phyloP scores from a whole-genome alignment of 92 coral and sea anemone genomes.

The Isaurus tuberculatus region DNA sequence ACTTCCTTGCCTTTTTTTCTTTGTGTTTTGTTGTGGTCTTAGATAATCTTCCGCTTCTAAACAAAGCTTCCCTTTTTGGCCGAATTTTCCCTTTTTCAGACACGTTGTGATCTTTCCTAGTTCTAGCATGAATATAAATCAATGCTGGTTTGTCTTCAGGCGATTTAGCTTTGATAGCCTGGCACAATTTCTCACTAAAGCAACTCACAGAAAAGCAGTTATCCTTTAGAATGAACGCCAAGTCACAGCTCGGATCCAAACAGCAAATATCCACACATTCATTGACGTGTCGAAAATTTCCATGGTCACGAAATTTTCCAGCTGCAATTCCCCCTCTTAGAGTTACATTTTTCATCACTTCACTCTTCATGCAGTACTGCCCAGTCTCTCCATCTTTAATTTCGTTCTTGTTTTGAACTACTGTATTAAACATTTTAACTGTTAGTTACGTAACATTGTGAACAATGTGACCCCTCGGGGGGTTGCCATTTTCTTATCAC shows the following conservation, averaged over 20 bases:
- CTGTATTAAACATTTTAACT: too few relatives aligned
- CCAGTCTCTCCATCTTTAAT: not conserved
- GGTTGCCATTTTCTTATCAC: too few relatives aligned
- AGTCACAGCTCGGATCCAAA: conserved; percentile 85
- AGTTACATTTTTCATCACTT: conserved; percentile 89
- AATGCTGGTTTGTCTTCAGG: conserved; percentile 73
- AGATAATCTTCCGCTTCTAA: not conserved
- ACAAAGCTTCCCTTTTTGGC: not conserved
- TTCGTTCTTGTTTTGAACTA: not conserved
- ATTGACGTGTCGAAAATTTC: conserved; percentile 72
- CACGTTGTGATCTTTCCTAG: conserved; percentile 27
- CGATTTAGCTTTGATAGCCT: conserved; percentile 86
- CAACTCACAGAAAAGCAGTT: conserved; percentile 94
- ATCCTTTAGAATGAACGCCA: conserved; percentile 83
- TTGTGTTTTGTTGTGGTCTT: too few relatives aligned
- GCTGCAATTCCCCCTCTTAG: conserved; percentile 90
- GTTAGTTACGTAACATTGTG: too few relatives aligned
- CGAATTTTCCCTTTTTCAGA: not conserved
- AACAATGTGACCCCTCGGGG: too few relatives aligned
- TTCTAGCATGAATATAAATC: conserved; percentile 88
- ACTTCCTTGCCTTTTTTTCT: too few relatives aligned
- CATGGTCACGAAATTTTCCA: conserved; percentile 93
- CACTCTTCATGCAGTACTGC: conserved; percentile 88
- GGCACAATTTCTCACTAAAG: conserved; percentile 78
- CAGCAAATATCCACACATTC: conserved; percentile 97